These are phyloP conservation scores for Eurytoma californica DNA, from an alignment of 2,888 invertebrate species.

Conservation along the genomic window DNA sequence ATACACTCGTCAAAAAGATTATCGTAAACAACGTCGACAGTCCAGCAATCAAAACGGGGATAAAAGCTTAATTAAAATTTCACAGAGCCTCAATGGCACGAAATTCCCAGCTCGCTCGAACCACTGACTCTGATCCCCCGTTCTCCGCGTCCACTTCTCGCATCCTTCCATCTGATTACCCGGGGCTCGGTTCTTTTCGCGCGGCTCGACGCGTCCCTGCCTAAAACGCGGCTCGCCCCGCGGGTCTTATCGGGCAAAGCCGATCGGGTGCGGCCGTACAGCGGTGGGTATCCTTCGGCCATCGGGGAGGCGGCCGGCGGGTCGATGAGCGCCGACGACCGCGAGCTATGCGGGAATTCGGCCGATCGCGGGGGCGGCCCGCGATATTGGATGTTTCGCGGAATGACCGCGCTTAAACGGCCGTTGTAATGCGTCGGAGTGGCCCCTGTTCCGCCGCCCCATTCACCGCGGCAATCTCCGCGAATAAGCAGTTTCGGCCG, in stretches of 20 bases:
- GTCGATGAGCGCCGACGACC: background rate
- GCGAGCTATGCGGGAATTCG: slow-evolving; percentile 12
- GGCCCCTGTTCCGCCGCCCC: background rate
- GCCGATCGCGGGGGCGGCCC: slow-evolving; percentile 9
- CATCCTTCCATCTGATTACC: background rate
- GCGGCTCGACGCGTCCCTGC: background rate
- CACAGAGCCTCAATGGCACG: background rate
- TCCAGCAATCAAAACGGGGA: too few species aligned
- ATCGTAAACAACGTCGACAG: too few species aligned
- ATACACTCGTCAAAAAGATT: too few species aligned
- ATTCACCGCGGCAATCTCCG: slow-evolving; percentile 26
- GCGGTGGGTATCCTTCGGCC: background rate
- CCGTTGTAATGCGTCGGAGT: background rate
- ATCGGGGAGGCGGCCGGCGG: background rate
- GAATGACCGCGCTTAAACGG: slow-evolving; percentile 22
- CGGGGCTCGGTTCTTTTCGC: background rate
- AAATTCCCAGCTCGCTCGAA: background rate
- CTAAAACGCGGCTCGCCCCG: background rate
- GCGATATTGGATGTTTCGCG: slow-evolving; percentile 44
- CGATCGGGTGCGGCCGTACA: background rate
- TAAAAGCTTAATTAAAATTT: too few species aligned
- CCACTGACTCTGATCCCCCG: background rate
- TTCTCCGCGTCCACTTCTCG: background rate
- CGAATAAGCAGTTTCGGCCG: slow-evolving; percentile 14
- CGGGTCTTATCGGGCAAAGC: background rate